phyloP scores from a whole-genome alignment of 2,113 vertebrate genomes.

The Tragelaphus scriptus region DNA sequence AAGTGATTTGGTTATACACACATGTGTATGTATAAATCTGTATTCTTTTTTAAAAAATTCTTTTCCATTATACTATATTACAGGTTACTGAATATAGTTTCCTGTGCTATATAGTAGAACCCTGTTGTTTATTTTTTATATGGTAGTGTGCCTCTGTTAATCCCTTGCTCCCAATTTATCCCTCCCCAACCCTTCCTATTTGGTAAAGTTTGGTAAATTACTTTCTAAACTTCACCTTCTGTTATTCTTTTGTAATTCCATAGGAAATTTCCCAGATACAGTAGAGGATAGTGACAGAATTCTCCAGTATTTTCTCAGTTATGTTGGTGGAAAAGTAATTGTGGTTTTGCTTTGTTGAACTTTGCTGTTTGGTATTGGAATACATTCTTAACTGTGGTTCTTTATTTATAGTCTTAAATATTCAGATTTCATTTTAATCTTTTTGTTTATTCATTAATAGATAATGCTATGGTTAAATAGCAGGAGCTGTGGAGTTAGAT shows the following conservation, averaged over 20 bases:
- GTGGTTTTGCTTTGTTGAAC: not conserved
- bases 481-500: not conserved
- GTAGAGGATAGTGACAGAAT: not conserved
- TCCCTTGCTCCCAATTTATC: not conserved
- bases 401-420: not conserved
- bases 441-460: not conserved
- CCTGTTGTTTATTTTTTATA: not conserved
- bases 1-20: not conserved
- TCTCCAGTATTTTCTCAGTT: not conserved
- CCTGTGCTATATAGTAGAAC: not conserved
- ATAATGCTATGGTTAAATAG: not conserved
- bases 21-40: not conserved
- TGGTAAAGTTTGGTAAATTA: not conserved
- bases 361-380: not conserved
- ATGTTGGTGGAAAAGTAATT: not conserved
- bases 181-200: not conserved
- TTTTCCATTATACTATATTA: not conserved
- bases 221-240: not conserved
- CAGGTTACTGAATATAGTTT: not conserved
- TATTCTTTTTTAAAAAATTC: not conserved
- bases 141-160: not conserved
- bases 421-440: not conserved
- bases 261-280: not conserved
- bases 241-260: not conserved
- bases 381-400: not conserved